Evolutionary conservation across 2,113 vertebrate species (phyloP), one percentile per base, ranked within the genome.

Genomic region (Tychaedon coryphoeus): DNA sequence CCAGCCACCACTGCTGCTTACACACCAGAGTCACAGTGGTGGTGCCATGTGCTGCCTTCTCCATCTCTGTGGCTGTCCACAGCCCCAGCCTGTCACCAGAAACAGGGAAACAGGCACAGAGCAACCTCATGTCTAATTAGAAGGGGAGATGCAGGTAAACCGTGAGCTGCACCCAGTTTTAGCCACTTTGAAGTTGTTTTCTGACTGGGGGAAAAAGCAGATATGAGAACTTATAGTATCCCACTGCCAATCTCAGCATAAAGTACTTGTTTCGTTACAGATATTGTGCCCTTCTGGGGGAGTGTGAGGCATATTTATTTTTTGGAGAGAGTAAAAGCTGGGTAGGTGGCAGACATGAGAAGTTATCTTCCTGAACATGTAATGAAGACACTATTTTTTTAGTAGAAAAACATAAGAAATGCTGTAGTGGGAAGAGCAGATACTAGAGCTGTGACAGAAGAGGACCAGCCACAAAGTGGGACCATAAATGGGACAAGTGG

Each of bases 221-320:
- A 64, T 4, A 0, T 1, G 7, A 47, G n/a, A 62, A 51, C 25
- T 79, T 62, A 14, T 0, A 94, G n/a, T 54, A 61, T 69, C 64
- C 78, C 72, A 71, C 48, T 80, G 72, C 60, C 76, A 72, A 60
- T 90, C 28, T 71, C 36, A 71, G 70, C 43, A 64, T 64, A 83
- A 93, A 77, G 19, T 42, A 22, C 23, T 62, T 5, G 1, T 88
- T 93, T 67, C 65, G 90, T 94, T 73, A 86, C 90, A 93, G 61
- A 38, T 92, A 69, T 90, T 95, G 71, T 93, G 69, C 79, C 86
- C 82, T 95, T 94, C 90, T 57, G 92, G 72, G 69, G 86, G 86
- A 89, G 83, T 96, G 83, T 2, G 50, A 94, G 85, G 72, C 1
- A 0, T 88, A 72, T 92, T 95, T 93, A 91, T 38, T 79, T 85